Conservation (phyloP, 2,888 invertebrate genomes). For the Kryphioiulus occultus region DNA sequence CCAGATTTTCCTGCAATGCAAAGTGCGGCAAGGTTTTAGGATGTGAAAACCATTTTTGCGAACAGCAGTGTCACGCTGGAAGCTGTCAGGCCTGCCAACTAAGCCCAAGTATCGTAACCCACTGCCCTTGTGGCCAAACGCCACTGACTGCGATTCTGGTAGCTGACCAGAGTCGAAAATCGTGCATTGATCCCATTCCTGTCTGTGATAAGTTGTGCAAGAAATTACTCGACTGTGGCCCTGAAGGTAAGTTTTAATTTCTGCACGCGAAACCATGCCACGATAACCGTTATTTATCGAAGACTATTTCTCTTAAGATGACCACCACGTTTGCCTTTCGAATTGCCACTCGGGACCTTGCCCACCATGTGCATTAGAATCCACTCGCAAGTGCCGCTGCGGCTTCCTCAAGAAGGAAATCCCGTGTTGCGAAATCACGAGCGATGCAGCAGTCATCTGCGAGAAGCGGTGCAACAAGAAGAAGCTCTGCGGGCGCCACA, state of each 20-base stretch:
- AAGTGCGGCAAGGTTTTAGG: slow-evolving; percentile 69
- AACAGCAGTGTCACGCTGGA: slow-evolving; percentile 73
- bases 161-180: slow-evolving; percentile 65
- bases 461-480: slow-evolving; percentile 87
- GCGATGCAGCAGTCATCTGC: slow-evolving; percentile 77
- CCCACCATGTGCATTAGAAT: slow-evolving; percentile 77
- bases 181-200: slow-evolving; percentile 83
- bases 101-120: slow-evolving; percentile 70
- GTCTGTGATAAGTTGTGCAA: slow-evolving; percentile 75
- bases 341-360: slow-evolving; percentile 78
- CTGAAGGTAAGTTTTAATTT: slow-evolving; percentile 58
- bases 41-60: slow-evolving; percentile 76
- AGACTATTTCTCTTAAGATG: slow-evolving; percentile 57
- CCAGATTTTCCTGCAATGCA: slow-evolving; percentile 70
- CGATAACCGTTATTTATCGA: neutral
- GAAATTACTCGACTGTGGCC: slow-evolving; percentile 74
- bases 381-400: slow-evolving; percentile 82
- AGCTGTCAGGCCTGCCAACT: slow-evolving; percentile 72
- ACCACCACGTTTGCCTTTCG: slow-evolving; percentile 74
- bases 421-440: slow-evolving; percentile 75
- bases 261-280: too few species aligned
- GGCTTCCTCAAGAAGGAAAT: slow-evolving; percentile 84
- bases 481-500: slow-evolving; percentile 70
- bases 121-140: slow-evolving; percentile 81
- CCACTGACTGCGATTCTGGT: slow-evolving; percentile 60